These are phyloP conservation scores for Harpalus rubripes DNA, from an alignment of 2,888 invertebrate genomes.

Conservation along the genomic window DNA sequence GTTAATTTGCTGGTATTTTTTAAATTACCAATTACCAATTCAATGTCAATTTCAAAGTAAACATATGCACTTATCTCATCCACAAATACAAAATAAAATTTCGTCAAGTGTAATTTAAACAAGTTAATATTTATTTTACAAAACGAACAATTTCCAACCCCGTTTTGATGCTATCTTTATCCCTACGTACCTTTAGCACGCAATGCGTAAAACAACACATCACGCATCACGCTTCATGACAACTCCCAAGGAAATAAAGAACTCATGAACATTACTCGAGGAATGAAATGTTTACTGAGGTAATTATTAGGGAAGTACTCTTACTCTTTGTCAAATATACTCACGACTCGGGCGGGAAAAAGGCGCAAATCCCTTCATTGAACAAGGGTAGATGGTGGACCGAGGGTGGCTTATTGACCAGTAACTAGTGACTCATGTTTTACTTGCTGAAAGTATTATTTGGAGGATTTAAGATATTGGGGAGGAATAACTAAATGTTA, in stretches of 20 bases:
- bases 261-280: conserved; percentile 29
- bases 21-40: too few relatives aligned
- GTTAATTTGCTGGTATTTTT: too few relatives aligned
- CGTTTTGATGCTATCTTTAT: conserved; percentile 21
- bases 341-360: background rate
- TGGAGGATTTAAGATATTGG: background rate
- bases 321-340: conserved; percentile 48
- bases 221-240: conserved; percentile 20
- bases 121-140: conserved; percentile 26
- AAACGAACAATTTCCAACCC: conserved; percentile 14
- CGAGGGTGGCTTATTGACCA: conserved; percentile 3
- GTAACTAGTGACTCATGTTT: conserved; percentile 18
- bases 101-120: conserved; percentile 4
- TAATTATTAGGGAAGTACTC: conserved; percentile 36
- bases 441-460: background rate
- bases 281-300: conserved; percentile 39
- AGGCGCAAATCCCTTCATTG: conserved; percentile 54
- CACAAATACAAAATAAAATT: conserved; percentile 13
- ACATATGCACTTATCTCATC: background rate
- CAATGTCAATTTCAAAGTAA: too few relatives aligned
- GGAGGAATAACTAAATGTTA: background rate
- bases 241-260: conserved; percentile 14
- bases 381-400: conserved; percentile 6
- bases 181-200: conserved; percentile 3
- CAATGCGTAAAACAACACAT: conserved; percentile 36